Conservation (phyloP, 2,113 vertebrate species). For the Vulpes lagopus region DNA sequence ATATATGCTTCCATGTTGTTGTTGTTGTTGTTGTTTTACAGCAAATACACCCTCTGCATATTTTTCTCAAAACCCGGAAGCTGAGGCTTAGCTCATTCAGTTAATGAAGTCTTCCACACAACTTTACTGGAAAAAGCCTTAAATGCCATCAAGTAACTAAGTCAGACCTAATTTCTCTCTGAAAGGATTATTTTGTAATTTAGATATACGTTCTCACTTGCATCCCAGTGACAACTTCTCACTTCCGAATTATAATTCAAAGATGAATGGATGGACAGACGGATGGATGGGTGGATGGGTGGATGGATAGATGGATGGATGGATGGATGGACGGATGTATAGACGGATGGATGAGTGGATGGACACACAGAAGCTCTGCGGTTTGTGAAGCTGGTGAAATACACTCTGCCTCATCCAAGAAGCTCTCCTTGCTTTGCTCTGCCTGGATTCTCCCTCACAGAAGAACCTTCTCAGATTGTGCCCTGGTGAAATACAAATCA, state of each 20-base stretch:
- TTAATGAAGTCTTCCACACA: accelerated
- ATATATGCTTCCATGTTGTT: neutral
- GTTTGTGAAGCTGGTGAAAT: neutral
- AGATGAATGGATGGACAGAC: too few relatives aligned
- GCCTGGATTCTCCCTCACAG: neutral
- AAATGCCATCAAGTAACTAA: neutral
- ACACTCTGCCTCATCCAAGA: neutral
- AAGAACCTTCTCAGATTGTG: accelerated
- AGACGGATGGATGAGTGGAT: accelerated
- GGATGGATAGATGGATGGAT: neutral
- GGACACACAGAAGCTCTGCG: neutral
- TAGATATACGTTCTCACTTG: neutral
- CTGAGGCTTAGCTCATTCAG: neutral
- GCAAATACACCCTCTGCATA: neutral
- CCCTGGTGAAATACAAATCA: too few relatives aligned
- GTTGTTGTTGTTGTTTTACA: neutral
- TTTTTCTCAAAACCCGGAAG: neutral
- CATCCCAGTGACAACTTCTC: neutral
- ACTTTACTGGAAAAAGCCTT: neutral
- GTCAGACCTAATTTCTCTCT: neutral
- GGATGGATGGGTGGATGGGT: neutral
- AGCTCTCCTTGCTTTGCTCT: neutral
- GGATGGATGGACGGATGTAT: accelerated
- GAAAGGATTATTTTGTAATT: too few relatives aligned
- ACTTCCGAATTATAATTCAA: neutral